Evolutionary conservation across 1,140 invertebrate species (phyloP), one percentile per base, ranked within the genome.

Genomic region (Pogonomyrmex barbatus): DNA sequence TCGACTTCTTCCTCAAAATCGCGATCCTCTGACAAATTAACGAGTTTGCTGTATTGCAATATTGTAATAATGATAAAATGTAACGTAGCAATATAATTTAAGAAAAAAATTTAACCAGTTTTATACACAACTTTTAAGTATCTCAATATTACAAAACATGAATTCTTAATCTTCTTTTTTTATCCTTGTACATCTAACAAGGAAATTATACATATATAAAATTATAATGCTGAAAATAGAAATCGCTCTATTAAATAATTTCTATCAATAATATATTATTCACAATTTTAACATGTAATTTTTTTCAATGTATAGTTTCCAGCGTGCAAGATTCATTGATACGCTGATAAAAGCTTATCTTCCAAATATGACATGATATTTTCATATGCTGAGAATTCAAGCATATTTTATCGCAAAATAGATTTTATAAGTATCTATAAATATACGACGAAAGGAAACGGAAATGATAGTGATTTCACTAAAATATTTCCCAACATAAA

Each of bases 271-370:
- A 24, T 65, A 14, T 4, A 36, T 10, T 2, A 24, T 76, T 60
- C 8, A 45, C 54, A 5, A 33, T n/a, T 30, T 42, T 2, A 5
- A 79, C 67, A 8, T 30, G 36, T 79, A 58, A 58, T 58, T 56
- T 85, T 30, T 54, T 78, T 39, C 6, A 8, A 85, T n/a, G 33
- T 45, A 47, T 39, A 82, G 33, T 83, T 60, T 62, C 6, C 62
- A 79, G 58, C 60, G 75, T 85, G 75, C 62, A 85, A 85, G 39
- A 67, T 85, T 67, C 24, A 71, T 73, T 82, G 79, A 73, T 82
- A 82, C 79, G 79, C 79, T 71, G 79, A 73, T 58, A 33, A 58
- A 71, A 73, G 52, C 33, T 73, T 30, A 65, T 54, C 4, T 47
- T 52, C 65, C 45, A 52, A 24, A 68, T n/a, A 42, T 58, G 10